Percentiles rank a stretch among this genome's conserved stretches.
Evolutionary conservation across 2,797 vertebrate genomes (phyloP).

Genomic region (Enteromius radiatus): DNA sequence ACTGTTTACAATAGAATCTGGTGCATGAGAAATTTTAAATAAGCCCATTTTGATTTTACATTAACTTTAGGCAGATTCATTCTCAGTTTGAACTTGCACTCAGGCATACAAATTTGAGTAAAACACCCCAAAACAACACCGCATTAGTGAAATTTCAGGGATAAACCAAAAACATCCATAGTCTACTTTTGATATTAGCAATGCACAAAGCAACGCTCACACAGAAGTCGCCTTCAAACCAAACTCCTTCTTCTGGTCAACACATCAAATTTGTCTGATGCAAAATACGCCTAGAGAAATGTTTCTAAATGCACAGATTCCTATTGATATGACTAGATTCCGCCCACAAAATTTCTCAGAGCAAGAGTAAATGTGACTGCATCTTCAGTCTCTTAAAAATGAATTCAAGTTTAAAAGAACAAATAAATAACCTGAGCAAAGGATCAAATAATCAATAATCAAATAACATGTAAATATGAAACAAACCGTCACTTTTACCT

Average conservation of each 20-base stretch:
- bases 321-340: background rate
- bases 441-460: background rate
- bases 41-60: background rate
- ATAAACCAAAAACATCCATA: background rate
- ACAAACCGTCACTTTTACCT: slow-evolving; percentile 19
- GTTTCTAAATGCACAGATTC: background rate
- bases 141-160: background rate
- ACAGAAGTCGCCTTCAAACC: background rate
- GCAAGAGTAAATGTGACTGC: slow-evolving; percentile 2
- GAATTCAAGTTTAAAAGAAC: slow-evolving; percentile 35
- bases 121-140: background rate
- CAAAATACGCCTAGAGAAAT: background rate
- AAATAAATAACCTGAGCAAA: slow-evolving; percentile 37
- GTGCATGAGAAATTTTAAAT: background rate
- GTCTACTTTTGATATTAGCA: background rate
- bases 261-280: background rate
- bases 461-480: slow-evolving; percentile 25
- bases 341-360: background rate
- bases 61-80: slow-evolving; percentile 11
- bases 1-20: background rate
- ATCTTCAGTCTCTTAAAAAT: slow-evolving; percentile 10
- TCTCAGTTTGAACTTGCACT: slow-evolving; percentile 3
- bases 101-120: background rate
- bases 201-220: background rate
- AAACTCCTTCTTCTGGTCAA: background rate